Base-by-base conservation (phyloP, 2,888 invertebrate species). In the Hydraecia micacea region DNA sequence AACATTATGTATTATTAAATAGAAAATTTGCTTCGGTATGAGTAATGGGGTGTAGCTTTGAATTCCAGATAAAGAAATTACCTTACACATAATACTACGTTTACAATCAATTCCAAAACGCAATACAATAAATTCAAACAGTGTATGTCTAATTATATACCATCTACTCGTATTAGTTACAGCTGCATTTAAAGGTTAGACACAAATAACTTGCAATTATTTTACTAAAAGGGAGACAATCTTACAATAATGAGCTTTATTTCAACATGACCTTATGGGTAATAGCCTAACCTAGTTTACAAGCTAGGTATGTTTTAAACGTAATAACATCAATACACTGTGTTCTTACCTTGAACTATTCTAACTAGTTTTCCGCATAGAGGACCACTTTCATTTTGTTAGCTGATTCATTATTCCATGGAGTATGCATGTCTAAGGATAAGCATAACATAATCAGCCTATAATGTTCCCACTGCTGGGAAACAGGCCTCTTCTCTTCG, bases 191-290 rank as follows among this genome's bases (percentile, higher is more conserved):
- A 81, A 85, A 83, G 83, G 83, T 85, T 81, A 73, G 6, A 5
- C 36, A 62, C 68, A 84, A 74, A 83, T 79, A 73, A 68, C 75
- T 65, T n/a, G 62, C 73, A 73, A 84, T 80, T 80, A 84, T 84
- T 83, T 66, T n/a, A 60, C 73, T 70, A 52, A 81, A 73, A 73
- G 62, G 66, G 77, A 77, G 73, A 70, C 77, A 84, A 81, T 81
- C 70, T 66, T 58, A 63, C 65, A 85, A 74, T 84, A 84, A 84
- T 85, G 81, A 72, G 73, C 77, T 58, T 80, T 77, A 79, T 73
- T 78, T 72, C 55, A 60, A 36, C 28, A 36, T 81, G 72, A 84
- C 72, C 72, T 85, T 85, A 75, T 74, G 65, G 69, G 55, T 69
- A 79, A 66, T 83, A 73, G 42, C 46, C 21, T 36, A 36, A 5